Conservation (phyloP, 2,888 invertebrate species). For the Rhorus exstirpatorius region DNA sequence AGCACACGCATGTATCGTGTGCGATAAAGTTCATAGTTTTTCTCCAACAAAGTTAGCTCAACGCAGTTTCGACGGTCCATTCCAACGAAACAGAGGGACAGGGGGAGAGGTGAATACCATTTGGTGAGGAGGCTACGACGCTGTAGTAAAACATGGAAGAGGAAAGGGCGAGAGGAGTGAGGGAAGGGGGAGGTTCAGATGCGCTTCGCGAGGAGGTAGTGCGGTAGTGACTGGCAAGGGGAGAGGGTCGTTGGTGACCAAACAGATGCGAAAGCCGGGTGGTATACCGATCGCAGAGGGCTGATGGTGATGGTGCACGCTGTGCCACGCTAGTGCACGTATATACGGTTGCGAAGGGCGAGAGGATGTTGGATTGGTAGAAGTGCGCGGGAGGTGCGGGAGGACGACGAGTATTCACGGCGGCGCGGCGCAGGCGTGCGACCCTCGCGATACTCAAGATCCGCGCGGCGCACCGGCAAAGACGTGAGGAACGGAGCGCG, state of each 20-base stretch:
- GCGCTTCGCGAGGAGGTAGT: conserved; percentile 65
- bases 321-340: conserved; percentile 34
- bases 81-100: conserved; percentile 7
- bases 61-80: conserved; percentile 9
- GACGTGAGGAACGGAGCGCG: conserved; percentile 83
- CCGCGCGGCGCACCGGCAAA: conserved; percentile 79
- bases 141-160: conserved; percentile 43
- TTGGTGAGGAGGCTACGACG: conserved; percentile 35
- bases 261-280: conserved; percentile 64
- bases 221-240: conserved; percentile 75
- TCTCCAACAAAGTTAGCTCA: conserved; percentile 29
- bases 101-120: conserved; percentile 28
- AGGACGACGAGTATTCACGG: conserved; percentile 67
- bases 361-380: conserved; percentile 27
- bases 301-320: conserved; percentile 48
- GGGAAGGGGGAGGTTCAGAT: conserved; percentile 34
- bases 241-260: conserved; percentile 58
- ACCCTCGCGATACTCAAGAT: conserved; percentile 79
- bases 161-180: conserved; percentile 41
- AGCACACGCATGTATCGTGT: neutral
- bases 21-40: conserved; percentile 6
- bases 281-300: conserved; percentile 56
- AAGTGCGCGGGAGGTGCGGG: conserved; percentile 20
- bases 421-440: conserved; percentile 82
- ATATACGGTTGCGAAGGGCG: conserved; percentile 1